phyloP scores from a whole-genome alignment of 2,888 invertebrate genomes.

The Helobdella robusta region DNA sequence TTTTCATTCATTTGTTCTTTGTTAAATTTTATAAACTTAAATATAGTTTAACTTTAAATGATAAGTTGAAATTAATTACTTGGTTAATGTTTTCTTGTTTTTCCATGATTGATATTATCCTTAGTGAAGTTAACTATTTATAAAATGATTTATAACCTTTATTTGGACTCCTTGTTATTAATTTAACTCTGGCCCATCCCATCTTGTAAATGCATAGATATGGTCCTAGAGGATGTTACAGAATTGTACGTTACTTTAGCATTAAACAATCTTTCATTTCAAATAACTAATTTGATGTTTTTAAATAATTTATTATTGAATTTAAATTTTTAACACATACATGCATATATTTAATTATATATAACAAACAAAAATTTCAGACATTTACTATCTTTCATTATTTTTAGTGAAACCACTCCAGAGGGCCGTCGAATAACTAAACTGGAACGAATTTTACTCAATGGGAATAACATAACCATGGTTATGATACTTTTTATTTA shows the following conservation, averaged over 20 bases:
- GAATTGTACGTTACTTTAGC: slow-evolving; percentile 60
- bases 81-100: not conserved
- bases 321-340: not conserved
- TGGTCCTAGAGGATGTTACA: slow-evolving; percentile 92
- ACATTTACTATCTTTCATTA: slow-evolving; percentile 5
- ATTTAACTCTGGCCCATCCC: not conserved
- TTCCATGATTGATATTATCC: not conserved
- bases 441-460: slow-evolving; percentile 89
- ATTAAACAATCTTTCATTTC: not conserved
- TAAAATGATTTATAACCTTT: not conserved
- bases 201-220: slow-evolving; percentile 54
- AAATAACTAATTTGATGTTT: not conserved
- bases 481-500: slow-evolving; percentile 50
- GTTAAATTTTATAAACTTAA: not conserved
- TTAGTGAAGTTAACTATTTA: no score
- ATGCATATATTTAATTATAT: not conserved
- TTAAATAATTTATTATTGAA: not conserved
- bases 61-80: not conserved
- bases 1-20: no score
- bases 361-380: no score
- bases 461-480: slow-evolving; percentile 99
- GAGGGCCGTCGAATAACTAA: slow-evolving; percentile 84
- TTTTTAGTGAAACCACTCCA: slow-evolving; percentile 72
- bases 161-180: not conserved
- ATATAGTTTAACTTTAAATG: not conserved